Base-by-base conservation (phyloP, 2,113 vertebrate genomes). In the Bambusicola thoracicus region DNA sequence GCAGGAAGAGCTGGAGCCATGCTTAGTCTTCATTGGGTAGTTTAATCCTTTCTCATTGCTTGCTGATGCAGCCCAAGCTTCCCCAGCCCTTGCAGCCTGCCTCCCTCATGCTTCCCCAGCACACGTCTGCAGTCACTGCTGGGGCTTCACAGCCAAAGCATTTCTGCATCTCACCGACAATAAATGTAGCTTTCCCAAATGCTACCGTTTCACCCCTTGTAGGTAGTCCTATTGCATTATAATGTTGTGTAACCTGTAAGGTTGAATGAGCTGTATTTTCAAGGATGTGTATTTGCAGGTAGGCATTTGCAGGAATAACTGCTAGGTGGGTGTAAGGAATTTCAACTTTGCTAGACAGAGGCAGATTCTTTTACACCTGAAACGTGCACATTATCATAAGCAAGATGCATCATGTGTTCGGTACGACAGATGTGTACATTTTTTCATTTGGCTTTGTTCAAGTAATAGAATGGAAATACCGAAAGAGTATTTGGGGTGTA, bases 391-490 rank as follows among this genome's bases (percentile, higher is more conserved):
- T 81, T 85, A n/a, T 61, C 30, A 29, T 91, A 66, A 89, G 43
- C 48, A 40, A 66, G 84, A 89, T 67, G 62, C 70, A 27, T 13
- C 68, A 56, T 82, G 59, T 44, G 80, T 41, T 75, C 69, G 68
- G 65, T 27, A 27, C 56, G 34, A 85, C 65, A 13, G 67, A 21
- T 68, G 63, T 78, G 66, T 80, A 25, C 2, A 3, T 70, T 89
- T 85, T 85, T 89, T 69, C 27, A n/a, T 76, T 87, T 83, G 36
- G 19, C 67, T 82, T 76, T 95, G 67, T 85, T 91, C 43, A 53
- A 40, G n/a, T 22, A 55, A 40, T 38, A 77, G 67, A 76, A 48
- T 0, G 3, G 70, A 40, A 85, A 29, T 46, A 4, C 7, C 74
- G 32, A 29, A 88, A 80, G 24, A 90, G 41, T 40, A 16, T 14